These are phyloP conservation scores for Bactericera cockerelli DNA, from an alignment of 1,140 invertebrate species.

Conservation along the genomic window DNA sequence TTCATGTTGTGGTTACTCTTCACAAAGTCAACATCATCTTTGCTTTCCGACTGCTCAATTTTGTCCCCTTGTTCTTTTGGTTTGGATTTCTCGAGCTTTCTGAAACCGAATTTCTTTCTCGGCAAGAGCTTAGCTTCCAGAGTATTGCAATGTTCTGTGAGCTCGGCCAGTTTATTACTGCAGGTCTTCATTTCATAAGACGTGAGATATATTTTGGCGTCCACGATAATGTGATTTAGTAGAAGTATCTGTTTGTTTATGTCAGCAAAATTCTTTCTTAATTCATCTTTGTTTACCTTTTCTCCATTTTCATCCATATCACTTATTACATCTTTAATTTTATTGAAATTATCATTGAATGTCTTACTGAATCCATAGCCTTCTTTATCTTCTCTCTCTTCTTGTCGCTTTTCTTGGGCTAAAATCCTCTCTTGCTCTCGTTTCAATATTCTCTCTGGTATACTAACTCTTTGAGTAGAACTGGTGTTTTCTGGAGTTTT, in stretches of 20 bases:
- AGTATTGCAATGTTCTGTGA: constrained; percentile 52
- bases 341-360: background rate
- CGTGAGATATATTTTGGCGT: constrained; percentile 39
- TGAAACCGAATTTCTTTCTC: constrained; percentile 88
- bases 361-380: background rate
- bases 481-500: too few species aligned
- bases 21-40: constrained; percentile 17
- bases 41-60: constrained; percentile 27
- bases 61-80: constrained; percentile 24
- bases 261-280: background rate
- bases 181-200: constrained; percentile 63
- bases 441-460: background rate
- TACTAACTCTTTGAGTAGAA: background rate
- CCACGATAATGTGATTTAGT: background rate
- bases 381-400: background rate
- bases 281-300: background rate
- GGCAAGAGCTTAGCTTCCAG: constrained; percentile 60
- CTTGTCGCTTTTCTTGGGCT: background rate
- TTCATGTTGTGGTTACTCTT: constrained; percentile 1
- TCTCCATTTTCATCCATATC: background rate
- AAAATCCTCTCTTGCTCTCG: background rate
- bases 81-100: constrained; percentile 34
- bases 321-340: background rate
- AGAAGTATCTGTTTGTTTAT: background rate
- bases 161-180: constrained; percentile 55